Evolutionary conservation across 2,888 invertebrate genomes (phyloP).

Genomic region (Odontothrips loti): DNA sequence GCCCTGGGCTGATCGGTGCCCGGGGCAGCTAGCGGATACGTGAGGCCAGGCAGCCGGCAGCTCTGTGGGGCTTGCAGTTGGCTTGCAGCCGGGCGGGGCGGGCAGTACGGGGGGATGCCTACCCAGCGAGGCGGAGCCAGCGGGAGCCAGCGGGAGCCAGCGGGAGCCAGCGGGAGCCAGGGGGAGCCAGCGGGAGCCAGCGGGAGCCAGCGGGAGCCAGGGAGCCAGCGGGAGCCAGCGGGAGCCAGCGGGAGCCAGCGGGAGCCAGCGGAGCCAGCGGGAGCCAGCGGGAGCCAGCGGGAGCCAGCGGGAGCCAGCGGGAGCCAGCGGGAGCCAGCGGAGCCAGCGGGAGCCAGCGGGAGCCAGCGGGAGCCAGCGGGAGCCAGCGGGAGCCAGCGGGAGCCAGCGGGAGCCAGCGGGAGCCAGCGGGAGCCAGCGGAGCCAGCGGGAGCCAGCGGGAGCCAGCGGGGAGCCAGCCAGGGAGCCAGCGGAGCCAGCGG

Average conservation of each 20-base stretch:
- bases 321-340: not conserved
- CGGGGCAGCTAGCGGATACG: not conserved
- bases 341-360: not conserved
- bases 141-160: no score
- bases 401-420: not conserved
- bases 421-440: not conserved
- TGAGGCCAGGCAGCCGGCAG: not conserved
- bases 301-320: not conserved
- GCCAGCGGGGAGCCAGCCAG: no score
- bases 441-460: not conserved
- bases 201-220: not conserved
- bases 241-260: not conserved
- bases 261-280: not conserved
- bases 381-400: not conserved
- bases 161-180: not conserved
- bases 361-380: not conserved
- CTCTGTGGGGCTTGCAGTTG: no score
- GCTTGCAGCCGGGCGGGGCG: no score
- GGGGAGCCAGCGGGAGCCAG: not conserved
- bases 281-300: not conserved
- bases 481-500: not conserved
- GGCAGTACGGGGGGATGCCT: no score
- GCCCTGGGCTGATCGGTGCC: not conserved
- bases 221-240: not conserved
- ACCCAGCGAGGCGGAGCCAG: not conserved